A percentile compares a stretch with the other conserved stretches of the same genome.
Conservation (phyloP, 2,888 invertebrate species). For the Icerya purchasi region DNA sequence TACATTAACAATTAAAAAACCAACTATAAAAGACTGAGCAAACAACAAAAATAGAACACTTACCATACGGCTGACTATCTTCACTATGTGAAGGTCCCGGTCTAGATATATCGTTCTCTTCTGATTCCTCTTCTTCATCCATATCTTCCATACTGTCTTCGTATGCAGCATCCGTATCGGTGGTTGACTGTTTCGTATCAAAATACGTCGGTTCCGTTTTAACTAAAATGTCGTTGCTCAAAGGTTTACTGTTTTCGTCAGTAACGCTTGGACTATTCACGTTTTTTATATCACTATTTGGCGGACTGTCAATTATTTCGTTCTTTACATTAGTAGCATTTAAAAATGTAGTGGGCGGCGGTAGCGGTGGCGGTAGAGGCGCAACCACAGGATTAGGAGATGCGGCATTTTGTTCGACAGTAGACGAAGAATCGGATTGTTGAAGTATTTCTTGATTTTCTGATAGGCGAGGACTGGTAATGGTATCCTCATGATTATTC, state of each 20-base stretch:
- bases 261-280: background rate
- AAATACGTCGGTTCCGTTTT: slow-evolving; percentile 45
- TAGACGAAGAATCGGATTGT: background rate
- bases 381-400: background rate
- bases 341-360: background rate
- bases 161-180: slow-evolving; percentile 25
- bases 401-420: background rate
- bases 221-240: background rate
- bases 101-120: slow-evolving; percentile 35
- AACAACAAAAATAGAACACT: slow-evolving; percentile 3
- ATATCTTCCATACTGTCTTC: slow-evolving; percentile 64
- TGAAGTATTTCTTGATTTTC: background rate
- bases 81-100: slow-evolving; percentile 18
- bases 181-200: slow-evolving; percentile 26
- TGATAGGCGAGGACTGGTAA: background rate
- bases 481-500: slow-evolving; percentile 4
- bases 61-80: slow-evolving; percentile 15
- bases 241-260: background rate
- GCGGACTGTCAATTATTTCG: background rate
- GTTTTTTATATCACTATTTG: background rate
- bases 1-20: background rate
- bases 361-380: background rate
- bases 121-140: slow-evolving; percentile 43
- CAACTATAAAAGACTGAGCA: background rate
- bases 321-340: background rate